phyloP scores from a whole-genome alignment of 53 echinoderm and acorn worm species.

The Holothuria scabra region DNA sequence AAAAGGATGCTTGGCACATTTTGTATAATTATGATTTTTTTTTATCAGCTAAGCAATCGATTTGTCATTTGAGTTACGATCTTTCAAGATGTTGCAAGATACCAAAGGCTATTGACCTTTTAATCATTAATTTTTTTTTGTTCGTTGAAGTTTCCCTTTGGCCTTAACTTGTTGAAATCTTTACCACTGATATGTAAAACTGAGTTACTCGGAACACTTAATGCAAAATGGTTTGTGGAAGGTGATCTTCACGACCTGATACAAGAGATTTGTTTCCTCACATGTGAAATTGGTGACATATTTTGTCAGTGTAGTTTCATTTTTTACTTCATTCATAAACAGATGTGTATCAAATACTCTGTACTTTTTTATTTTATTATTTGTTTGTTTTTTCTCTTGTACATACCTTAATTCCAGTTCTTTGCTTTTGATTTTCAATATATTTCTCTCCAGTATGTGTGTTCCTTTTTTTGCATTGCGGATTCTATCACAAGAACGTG shows the following conservation, averaged over 20 bases:
- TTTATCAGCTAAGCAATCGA: neutral
- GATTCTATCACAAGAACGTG: neutral
- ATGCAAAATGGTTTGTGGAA: no score
- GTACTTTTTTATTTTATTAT: neutral
- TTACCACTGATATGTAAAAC: neutral
- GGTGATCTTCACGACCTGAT: no score
- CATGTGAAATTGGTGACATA: no score
- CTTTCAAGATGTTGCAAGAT: slow-evolving; percentile 30
- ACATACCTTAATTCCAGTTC: neutral
- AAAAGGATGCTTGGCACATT: neutral
- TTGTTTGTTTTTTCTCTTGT: neutral
- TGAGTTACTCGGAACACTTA: neutral
- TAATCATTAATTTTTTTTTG: neutral
- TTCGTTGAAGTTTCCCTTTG: neutral
- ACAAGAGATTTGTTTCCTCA: no score
- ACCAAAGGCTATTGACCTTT: slow-evolving; percentile 24
- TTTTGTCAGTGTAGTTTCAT: no score
- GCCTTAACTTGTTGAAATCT: neutral
- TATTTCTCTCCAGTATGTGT: neutral
- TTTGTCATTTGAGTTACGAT: neutral
- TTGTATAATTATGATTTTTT: neutral
- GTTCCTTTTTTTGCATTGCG: neutral
- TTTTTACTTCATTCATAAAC: no score
- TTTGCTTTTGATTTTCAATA: neutral
- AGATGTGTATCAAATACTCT: no score